Evolutionary conservation across 2,113 vertebrate genomes (phyloP).

Genomic region (Myotis yumanensis): DNA sequence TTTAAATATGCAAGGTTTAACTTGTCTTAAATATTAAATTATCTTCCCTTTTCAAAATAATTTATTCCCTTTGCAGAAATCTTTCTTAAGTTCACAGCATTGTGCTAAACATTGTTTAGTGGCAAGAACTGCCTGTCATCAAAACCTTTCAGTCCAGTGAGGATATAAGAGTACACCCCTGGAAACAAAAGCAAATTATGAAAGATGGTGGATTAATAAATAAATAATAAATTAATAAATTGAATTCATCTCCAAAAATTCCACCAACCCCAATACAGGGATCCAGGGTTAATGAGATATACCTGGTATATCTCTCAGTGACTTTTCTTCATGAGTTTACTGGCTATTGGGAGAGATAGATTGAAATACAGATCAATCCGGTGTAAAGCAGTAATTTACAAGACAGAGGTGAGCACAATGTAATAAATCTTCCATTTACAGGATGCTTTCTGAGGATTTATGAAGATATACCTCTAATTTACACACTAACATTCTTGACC

Average conservation of each 20-base stretch:
- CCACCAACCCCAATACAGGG: background rate
- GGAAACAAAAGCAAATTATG: background rate
- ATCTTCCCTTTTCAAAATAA: background rate
- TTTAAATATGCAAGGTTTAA: background rate
- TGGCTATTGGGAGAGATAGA: background rate
- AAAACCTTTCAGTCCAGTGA: background rate
- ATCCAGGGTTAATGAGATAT: background rate
- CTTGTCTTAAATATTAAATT: background rate
- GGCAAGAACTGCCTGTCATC: background rate
- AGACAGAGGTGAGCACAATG: background rate
- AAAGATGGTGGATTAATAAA: background rate
- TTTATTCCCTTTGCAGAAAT: background rate
- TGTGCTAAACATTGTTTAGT: background rate
- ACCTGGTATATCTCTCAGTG: background rate
- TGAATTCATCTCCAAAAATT: background rate
- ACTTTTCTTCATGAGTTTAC: background rate
- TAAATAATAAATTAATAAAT: background rate
- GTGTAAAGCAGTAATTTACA: constrained; percentile 2
- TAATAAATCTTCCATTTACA: constrained; percentile 28
- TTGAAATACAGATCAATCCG: background rate
- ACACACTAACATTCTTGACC: background rate
- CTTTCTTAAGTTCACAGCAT: background rate
- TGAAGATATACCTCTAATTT: background rate
- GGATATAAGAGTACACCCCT: background rate
- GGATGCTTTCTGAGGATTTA: constrained; percentile 26